Conservation (phyloP, 2,888 invertebrate species). For the Blastobasis adustella region DNA sequence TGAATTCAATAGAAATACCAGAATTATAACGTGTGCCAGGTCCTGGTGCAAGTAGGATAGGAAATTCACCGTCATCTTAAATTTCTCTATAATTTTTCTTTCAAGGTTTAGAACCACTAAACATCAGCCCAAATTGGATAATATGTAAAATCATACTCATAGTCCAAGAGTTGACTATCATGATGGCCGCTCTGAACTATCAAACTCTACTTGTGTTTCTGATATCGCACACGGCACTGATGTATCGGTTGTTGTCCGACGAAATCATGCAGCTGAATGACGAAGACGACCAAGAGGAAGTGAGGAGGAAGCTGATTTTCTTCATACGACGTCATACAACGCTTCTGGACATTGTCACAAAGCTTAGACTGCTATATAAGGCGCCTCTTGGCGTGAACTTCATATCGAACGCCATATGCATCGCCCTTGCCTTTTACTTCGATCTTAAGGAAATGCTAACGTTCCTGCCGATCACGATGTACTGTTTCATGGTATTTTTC, state of each 20-base stretch:
- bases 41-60: too few relatives aligned
- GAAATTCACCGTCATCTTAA: too few relatives aligned
- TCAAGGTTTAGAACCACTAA: conserved; percentile 46
- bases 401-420: conserved; percentile 44
- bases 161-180: conserved; percentile 35
- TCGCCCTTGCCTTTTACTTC: conserved; percentile 46
- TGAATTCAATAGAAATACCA: too few relatives aligned
- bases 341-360: conserved; percentile 31
- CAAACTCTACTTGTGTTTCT: conserved; percentile 46
- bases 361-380: conserved; percentile 44
- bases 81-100: conserved; percentile 5
- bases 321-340: conserved; percentile 38
- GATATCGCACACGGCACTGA: conserved; percentile 46
- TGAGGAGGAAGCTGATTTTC: conserved; percentile 28
- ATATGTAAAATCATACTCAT: conserved; percentile 36
- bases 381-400: conserved; percentile 54
- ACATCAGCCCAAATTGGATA: conserved; percentile 35
- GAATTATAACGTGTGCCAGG: too few relatives aligned
- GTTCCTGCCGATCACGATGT: conserved; percentile 43
- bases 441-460: conserved; percentile 39
- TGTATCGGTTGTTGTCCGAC: conserved; percentile 43
- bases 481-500: conserved; percentile 50
- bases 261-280: conserved; percentile 37
- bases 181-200: conserved; percentile 38
- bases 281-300: conserved; percentile 17